Evolutionary conservation across 2,113 vertebrate species (phyloP), one percentile per base, ranked within the genome.

Genomic region (Sinocyclocheilus rhinocerous): DNA sequence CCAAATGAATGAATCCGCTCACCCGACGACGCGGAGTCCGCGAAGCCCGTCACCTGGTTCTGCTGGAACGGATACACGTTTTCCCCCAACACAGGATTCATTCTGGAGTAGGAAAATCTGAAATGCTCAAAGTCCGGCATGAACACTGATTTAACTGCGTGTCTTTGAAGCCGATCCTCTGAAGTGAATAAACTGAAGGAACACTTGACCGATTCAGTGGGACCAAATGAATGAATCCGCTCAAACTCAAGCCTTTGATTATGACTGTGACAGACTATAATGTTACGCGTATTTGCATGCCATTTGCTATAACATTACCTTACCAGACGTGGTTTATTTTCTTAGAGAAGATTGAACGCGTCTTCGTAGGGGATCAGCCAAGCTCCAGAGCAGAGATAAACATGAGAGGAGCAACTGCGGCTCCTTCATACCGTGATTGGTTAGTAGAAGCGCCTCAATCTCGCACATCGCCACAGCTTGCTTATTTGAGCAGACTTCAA

Each of bases 81-180:
- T 83, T 93, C 94, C 57, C 92, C 92, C 89, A 93, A 86, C 29
- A 93, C 87, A 73, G 93, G 92, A 92, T 95, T 93, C 94, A 94
- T 94, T n/a, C 91, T 95, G 0, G 91, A 93, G 61, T 92, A 91
- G 85, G 94, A 93, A 88, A 94, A 94, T 86, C 92, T 91, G 91
- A 93, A 93, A 86, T 93, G 93, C 92, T 95, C 92, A 85, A 94
- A 92, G 93, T 95, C 94, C 91, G 94, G 94, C 94, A 95, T 94
- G 87, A 93, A 94, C 91, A 86, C 91, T 69, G 89, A 87, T 85
- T 90, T 90, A 26, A 33, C 1, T 6, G 48, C 75, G 88, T 88
- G 86, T 26, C 76, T 84, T 84, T 4, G 4, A 79, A 88, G 82
- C 26, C 76, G 82, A 88, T 72, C 57, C 59, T 48, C 70, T 77